Percentiles rank a stretch among this genome's conserved stretches.
Conservation (phyloP, 1,140 invertebrate genomes). For the Drosophila orena region DNA sequence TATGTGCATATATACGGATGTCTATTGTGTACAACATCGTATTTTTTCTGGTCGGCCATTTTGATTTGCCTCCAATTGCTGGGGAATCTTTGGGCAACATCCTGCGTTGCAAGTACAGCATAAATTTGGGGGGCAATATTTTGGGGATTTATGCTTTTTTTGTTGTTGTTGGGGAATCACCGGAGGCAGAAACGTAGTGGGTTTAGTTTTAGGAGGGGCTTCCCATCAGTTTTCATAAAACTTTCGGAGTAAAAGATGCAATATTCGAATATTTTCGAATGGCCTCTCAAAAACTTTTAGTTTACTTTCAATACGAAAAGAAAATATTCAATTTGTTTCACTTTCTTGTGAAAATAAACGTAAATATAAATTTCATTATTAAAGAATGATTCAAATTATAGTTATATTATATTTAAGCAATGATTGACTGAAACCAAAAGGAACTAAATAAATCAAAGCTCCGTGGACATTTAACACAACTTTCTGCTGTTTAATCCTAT, state of each 20-base stretch:
- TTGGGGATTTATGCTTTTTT: background rate
- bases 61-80: conserved; percentile 49
- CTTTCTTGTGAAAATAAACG: no score
- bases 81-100: conserved; percentile 48
- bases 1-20: conserved; percentile 15
- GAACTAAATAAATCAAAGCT: no score
- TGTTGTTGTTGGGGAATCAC: background rate
- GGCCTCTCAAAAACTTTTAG: no score
- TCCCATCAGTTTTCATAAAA: no score
- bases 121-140: conserved; percentile 15
- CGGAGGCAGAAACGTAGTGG: background rate
- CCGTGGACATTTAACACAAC: background rate
- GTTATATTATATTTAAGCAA: no score
- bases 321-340: no score
- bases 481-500: background rate
- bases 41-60: conserved; percentile 55
- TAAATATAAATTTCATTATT: no score
- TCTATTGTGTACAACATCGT: conserved; percentile 21
- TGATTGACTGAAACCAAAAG: no score
- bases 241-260: no score
- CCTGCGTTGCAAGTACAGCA: conserved; percentile 15
- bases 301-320: no score
- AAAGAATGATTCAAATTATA: no score
- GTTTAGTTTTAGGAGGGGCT: background rate
- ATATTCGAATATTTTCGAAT: no score